Base-by-base conservation (phyloP, 2,113 vertebrate genomes). In the Ceratotherium simum region DNA sequence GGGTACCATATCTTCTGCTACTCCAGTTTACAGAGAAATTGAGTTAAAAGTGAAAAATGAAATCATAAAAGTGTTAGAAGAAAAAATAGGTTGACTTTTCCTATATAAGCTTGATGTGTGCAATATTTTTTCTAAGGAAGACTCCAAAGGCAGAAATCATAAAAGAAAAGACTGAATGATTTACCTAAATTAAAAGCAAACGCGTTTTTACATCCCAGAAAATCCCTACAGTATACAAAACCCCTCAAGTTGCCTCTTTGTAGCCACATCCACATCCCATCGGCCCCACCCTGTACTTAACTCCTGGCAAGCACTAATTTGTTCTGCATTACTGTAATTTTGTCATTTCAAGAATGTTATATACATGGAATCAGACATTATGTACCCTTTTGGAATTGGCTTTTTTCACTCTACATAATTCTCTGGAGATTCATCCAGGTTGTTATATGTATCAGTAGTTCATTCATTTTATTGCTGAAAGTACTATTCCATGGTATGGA, bases 121-220 rank as follows among this genome's bases (percentile, higher is more conserved):
- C 16, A 80, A 29, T 91, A 67, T 69, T 94, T 94, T 88, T 88
- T 60, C 39, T 94, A 72, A 82, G 48, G 65, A 42, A 65, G 21
- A 62, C 31, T 64, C 29, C 31, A 95, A 67, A 90, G 73, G 62
- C 20, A 48, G 21, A 78, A 94, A n/a, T 29, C 12, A 51, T 83
- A 54, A 65, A 83, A 70, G 39, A 84, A 83, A 94, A 80, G 1
- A 39, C 1, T 69, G 14, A 76, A 21, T 3, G 51, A 75, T 91
- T 91, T 87, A n/a, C 69, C 23, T 85, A 76, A 90, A 85, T 76
- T 94, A 72, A 83, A 92, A 92, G 27, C 42, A 89, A 94, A 89
- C 58, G 21, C 5, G 58, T 64, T 42, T 82, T 79, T 69, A 33
- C 3, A 21, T 42, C 27, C 12, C 36, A 67, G n/a, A 42, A 70